Evolutionary conservation across 2,888 invertebrate species (phyloP), one percentile per base, ranked within the genome.

Genomic region (Cepaea hortensis): DNA sequence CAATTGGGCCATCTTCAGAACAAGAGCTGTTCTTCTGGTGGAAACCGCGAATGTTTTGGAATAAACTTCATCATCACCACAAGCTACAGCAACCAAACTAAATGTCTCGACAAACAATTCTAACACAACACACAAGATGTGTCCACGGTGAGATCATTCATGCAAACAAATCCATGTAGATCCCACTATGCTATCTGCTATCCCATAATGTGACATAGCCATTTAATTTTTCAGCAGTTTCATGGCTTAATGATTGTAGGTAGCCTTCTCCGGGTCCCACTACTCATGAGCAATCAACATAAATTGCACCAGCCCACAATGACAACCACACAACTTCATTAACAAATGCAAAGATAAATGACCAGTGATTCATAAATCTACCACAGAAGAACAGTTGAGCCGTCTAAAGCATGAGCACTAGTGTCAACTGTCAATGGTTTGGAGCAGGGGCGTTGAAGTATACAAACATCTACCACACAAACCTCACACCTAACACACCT

Each of bases 211-310:
- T 95, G 1, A 95, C 95, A 91, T 95, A 95, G 85, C 95, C 95
- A 35, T 1, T 35, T 1, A 85, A 92, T 84, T 95, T 91, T 88
- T 95, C 95, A 3, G 94, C 93, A 68, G 96, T 96, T 88, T 97
- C 96, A 93, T 96, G 96, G 85, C 96, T 96, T 50, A 96, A 96
- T 84, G 96, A 96, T n/a, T 96, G 96, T 90, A 96, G 94, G 95
- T 96, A 96, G 87, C 96, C 96, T 94, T 95, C 95, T 89, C 95
- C 95, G 89, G 95, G 95, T 87, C 95, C 95, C 87, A 95, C 95
- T 85, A 95, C 95, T 89, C 95, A n/a, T n/a, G 35, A 35, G 35
- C 35, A 35, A 35, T 35, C 35, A 35, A 35, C 35, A 35, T 35
- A 35, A 35, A 35, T 1, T 35, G 35, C 35, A 35, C 35, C 35